Evolutionary conservation across 2,797 vertebrate genomes (phyloP).

Genomic region (Pteropus rufus): DNA sequence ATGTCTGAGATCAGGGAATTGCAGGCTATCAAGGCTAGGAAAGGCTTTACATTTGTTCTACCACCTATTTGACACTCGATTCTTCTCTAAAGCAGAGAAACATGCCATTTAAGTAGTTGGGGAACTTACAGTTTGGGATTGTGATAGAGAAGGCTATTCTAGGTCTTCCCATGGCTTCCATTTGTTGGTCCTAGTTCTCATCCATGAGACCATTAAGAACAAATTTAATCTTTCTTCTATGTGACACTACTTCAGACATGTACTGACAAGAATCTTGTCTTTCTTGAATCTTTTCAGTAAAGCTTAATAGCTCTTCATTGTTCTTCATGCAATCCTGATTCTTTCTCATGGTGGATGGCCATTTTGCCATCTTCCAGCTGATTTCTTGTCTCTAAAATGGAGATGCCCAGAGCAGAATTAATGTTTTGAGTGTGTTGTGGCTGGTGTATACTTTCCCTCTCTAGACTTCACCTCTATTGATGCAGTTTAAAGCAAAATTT

Average conservation of each 20-base stretch:
- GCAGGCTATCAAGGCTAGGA: neutral
- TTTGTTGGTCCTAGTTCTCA: neutral
- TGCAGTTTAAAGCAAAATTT: neutral
- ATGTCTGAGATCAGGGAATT: neutral
- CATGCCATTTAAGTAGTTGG: neutral
- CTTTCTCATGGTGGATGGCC: neutral
- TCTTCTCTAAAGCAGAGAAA: neutral
- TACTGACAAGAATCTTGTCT: neutral
- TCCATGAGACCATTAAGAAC: neutral
- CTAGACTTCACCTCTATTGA: neutral
- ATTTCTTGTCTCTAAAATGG: neutral
- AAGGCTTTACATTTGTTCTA: neutral
- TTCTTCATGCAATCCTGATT: neutral
- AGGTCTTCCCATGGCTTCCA: neutral
- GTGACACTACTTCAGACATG: neutral
- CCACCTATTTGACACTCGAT: neutral
- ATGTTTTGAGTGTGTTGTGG: neutral
- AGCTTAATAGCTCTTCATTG: neutral
- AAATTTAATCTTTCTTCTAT: neutral
- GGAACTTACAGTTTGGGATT: neutral
- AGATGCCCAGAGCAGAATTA: neutral
- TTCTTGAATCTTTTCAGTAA: neutral
- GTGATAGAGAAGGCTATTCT: neutral
- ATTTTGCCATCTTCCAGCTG: neutral
- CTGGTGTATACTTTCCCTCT: neutral